Evolutionary conservation across 2,113 vertebrate species (phyloP), one percentile per base, ranked within the genome.

Genomic region (Aviceda subcristata): DNA sequence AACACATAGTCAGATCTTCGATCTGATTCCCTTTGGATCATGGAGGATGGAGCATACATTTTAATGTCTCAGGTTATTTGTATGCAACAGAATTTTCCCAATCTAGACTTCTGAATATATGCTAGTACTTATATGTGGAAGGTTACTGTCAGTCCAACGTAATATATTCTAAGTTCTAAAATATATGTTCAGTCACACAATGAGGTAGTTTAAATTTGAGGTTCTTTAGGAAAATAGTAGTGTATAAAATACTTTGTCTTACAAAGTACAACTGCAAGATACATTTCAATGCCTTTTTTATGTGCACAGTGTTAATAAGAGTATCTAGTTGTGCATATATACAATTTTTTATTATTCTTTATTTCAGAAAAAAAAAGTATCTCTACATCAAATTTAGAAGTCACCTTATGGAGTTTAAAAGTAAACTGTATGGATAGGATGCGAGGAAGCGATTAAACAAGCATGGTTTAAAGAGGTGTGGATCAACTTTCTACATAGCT

Each of bases 1-100:
- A 97, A 94, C 85, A 86, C 87, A 53, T 91, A 93, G 73, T 85
- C 74, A 64, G 92, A 57, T 88, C 69, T 92, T 89, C 38, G 75
- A 96, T 97, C 93, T 74, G 82, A 92, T 96, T 98, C 96, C 93
- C 91, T 89, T 93, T 96, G 66, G 98, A 91, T 96, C 4, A 3
- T 34, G 80, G 91, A 82, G 86, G 55, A 75, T 74, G 91, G 32
- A 50, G 11, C 89, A 23, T 78, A 64, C 80, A 93, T 97, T 96
- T 96, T 93, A 95, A 95, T 88, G 66, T 60, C 89, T 77, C 64
- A 21, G 34, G 56, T 68, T 95, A 67, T 91, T 86, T 63, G 62
- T 81, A 85, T 87, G 79, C 79, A 77, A 10, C 45, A 67, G 83
- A 74, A 73, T 73, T 67, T 64, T 36, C 30, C 45, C 56, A 57